Evolutionary conservation across 2,797 vertebrate genomes (phyloP).

Genomic region (Hipposideros larvatus): DNA sequence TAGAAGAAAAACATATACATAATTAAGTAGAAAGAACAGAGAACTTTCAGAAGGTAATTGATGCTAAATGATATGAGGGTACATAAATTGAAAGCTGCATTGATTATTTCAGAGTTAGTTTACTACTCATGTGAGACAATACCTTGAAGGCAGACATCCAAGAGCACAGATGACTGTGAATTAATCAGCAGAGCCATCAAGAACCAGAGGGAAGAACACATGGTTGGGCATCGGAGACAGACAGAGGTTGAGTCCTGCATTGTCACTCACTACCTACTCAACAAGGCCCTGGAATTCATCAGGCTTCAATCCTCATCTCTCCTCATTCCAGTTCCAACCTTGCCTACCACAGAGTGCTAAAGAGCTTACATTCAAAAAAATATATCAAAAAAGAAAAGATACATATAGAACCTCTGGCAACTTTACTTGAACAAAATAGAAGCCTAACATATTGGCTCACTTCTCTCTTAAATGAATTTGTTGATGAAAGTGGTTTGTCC

Average conservation of each 20-base stretch:
- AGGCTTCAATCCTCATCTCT: not conserved
- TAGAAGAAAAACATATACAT: not conserved
- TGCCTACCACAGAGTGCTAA: not conserved
- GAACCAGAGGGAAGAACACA: not conserved
- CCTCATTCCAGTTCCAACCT: not conserved
- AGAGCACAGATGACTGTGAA: constrained; percentile 69
- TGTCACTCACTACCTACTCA: not conserved
- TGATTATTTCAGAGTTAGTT: constrained; percentile 76
- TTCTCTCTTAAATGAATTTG: constrained; percentile 81
- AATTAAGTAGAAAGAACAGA: not conserved
- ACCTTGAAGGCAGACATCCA: constrained; percentile 77
- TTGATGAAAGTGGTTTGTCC: constrained; percentile 78
- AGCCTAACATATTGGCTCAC: not conserved
- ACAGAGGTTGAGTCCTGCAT: not conserved
- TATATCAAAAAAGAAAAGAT: not conserved
- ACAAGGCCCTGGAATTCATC: no score
- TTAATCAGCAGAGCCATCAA: constrained; percentile 74
- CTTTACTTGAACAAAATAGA: not conserved
- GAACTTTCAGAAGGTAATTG: not conserved
- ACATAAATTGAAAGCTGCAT: constrained; percentile 43
- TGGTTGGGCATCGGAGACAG: not conserved
- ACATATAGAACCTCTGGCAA: not conserved
- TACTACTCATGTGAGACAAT: constrained; percentile 69
- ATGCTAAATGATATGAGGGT: not conserved
- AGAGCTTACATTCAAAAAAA: not conserved